Evolutionary conservation across 2,113 vertebrate species (phyloP).

Genomic region (Anolis carolinensis): DNA sequence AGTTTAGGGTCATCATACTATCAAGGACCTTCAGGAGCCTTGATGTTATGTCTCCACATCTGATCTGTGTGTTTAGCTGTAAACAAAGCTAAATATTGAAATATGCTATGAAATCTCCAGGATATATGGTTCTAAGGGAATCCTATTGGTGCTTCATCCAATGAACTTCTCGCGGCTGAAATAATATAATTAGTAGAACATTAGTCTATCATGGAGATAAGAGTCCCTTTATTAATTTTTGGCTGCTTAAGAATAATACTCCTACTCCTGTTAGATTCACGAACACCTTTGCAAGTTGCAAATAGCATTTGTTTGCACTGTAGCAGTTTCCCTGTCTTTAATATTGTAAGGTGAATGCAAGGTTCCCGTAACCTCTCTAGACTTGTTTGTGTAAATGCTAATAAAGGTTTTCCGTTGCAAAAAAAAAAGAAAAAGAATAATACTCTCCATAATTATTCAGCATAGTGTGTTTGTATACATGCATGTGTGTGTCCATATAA

Average conservation of each 20-base stretch:
- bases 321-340: conserved; percentile 68
- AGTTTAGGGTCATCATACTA: too few species aligned
- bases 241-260: not conserved
- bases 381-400: conserved; percentile 74
- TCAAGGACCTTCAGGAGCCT: not conserved
- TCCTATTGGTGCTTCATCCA: not conserved
- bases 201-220: not conserved
- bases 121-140: not conserved
- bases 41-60: not conserved
- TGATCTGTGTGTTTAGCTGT: not conserved
- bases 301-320: conserved; percentile 68
- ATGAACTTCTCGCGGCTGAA: not conserved
- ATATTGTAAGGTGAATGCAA: conserved; percentile 70
- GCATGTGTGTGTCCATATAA: not conserved
- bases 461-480: too few species aligned
- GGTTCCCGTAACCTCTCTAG: conserved; percentile 70
- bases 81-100: not conserved
- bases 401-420: conserved; percentile 82
- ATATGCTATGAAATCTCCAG: not conserved
- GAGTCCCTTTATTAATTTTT: not conserved
- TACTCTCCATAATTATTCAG: not conserved
- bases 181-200: not conserved
- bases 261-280: conserved; percentile 35
- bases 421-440: too few species aligned
- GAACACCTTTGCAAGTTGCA: conserved; percentile 49